Base-by-base conservation (phyloP, 1,140 invertebrate genomes). In the Agrilus planipennis region DNA sequence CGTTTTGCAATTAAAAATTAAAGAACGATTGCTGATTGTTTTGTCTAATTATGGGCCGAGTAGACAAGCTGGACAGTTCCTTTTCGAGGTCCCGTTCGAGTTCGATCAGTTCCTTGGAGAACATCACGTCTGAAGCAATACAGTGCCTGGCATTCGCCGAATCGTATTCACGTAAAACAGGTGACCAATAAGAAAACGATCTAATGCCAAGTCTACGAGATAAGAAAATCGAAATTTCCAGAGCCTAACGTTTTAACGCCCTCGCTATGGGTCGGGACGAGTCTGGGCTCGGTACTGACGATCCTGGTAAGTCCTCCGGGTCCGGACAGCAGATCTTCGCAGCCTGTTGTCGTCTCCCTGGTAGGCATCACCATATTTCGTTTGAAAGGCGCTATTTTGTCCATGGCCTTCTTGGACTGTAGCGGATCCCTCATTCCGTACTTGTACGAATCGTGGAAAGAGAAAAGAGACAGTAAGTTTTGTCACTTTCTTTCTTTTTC, bases 61-160 rank as follows among this genome's bases (percentile, higher is more conserved):
- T 75, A 94, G 91, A 96, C 72, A 93, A 93, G 75, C 76, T 89
- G 71, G 91, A 95, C 71, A 89, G 80, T 62, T 89, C 87, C 52
- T 95, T 95, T 70, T 91, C 90, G 58, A 76, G 90, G 62, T 95
- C 91, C 52, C 77, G 91, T 56, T 93, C 89, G 64, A 94, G 89
- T 61, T 92, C 88, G 68, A 93, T 94, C 81, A 93, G 89, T 49
- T 95, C 90, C 67, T 72, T 96, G 60, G 93, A 96, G 69, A 94
- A 92, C 72, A 92, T 94, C 65, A 84, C 81, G 52, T 84, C 84
- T 52, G 93, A 97, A 75, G 85, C 90, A 60, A 85, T 98, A 58
- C 89, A 91, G 69, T 94, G 87, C 71, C 75, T 97, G 64, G 81
- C 82, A 51, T 96, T 97, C 70, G 89, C 88, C 55, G 92, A 96